A percentile compares a stretch with the other conserved stretches of the same genome.
These are phyloP conservation scores for Endomychus coccineus DNA, from an alignment of 2,888 invertebrate species.

Conservation along the genomic window DNA sequence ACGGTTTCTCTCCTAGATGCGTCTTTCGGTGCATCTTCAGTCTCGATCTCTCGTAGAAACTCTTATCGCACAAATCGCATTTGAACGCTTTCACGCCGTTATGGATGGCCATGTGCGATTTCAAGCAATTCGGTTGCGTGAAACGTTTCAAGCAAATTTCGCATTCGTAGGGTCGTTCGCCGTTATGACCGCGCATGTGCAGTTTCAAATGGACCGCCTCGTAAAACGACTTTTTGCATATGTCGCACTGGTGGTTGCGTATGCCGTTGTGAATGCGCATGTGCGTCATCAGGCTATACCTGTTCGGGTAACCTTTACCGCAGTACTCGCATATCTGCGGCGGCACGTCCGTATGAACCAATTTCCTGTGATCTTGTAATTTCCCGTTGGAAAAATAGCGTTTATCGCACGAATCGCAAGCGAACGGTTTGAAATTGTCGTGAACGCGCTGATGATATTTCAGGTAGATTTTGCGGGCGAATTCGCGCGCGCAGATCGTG, in stretches of 20 bases:
- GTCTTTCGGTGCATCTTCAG: neutral
- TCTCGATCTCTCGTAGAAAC: neutral
- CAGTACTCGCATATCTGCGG: conserved; percentile 2
- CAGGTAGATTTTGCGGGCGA: conserved; percentile 1
- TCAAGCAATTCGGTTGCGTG: conserved; percentile 2
- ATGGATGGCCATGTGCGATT: conserved; percentile 7
- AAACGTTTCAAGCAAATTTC: conserved; percentile 3
- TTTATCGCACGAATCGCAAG: conserved; percentile 3
- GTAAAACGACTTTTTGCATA: conserved; percentile 3
- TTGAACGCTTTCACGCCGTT: conserved; percentile 5
- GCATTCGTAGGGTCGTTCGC: conserved; percentile 3
- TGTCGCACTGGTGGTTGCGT: conserved; percentile 1
- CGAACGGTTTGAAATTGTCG: neutral
- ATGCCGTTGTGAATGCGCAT: neutral
- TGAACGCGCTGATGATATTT: conserved; percentile 5
- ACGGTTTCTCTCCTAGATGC: conserved; percentile 3
- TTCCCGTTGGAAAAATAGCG: neutral
- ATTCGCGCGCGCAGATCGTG: neutral
- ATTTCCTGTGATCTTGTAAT: neutral
- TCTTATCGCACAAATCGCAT: conserved; percentile 9
- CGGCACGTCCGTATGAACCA: neutral
- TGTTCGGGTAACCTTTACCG: conserved; percentile 1
- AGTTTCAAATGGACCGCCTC: neutral
- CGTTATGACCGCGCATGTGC: conserved; percentile 2
- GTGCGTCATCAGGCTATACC: neutral